phyloP scores from a whole-genome alignment of 2,797 vertebrate species.

The Linurgus olivaceus region DNA sequence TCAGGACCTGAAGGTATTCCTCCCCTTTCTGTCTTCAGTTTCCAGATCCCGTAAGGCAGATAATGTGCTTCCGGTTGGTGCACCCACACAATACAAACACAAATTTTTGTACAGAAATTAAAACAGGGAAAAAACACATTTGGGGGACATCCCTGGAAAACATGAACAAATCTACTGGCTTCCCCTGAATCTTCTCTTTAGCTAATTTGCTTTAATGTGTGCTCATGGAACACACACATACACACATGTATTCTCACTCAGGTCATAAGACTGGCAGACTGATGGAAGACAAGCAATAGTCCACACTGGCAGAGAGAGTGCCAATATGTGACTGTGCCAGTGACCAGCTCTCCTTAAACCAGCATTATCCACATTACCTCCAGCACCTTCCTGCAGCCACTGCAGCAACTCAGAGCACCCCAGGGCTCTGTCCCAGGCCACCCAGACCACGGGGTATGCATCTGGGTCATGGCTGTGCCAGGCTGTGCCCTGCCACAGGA shows the following conservation, averaged over 20 bases:
- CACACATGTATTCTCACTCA: neutral
- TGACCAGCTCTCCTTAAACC: neutral
- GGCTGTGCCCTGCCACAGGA: neutral
- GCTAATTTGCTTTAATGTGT: neutral
- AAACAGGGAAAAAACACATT: neutral
- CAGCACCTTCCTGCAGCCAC: neutral
- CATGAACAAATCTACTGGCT: neutral
- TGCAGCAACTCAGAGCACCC: neutral
- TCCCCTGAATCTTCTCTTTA: neutral
- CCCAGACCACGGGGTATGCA: fast-evolving
- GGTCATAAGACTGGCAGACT: neutral
- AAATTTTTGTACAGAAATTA: neutral
- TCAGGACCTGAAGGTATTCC: neutral
- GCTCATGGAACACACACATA: neutral
- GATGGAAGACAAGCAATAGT: neutral
- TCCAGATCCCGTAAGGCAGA: neutral
- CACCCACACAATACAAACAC: neutral
- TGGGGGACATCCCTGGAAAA: neutral
- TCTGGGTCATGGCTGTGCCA: neutral
- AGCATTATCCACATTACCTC: neutral
- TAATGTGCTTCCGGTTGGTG: neutral
- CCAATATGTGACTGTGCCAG: no score
- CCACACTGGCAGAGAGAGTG: neutral
- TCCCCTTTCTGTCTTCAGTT: neutral
- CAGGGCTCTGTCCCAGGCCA: no score